Base-by-base conservation (phyloP, 1,140 invertebrate genomes). In the Penaeus vannamei region DNA sequence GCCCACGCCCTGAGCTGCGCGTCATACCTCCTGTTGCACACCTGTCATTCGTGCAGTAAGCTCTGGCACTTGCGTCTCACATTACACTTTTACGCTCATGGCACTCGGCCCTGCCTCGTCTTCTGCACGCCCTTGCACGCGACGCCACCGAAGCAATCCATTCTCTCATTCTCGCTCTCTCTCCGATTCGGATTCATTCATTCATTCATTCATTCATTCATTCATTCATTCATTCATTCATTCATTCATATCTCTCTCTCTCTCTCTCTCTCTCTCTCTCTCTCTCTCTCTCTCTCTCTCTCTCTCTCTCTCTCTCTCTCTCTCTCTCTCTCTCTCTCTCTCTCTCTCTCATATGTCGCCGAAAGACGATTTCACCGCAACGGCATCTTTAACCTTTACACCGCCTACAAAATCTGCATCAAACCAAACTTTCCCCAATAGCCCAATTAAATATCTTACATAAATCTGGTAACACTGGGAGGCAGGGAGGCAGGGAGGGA, bases 251-350 rank as follows among this genome's bases (percentile, higher is more conserved):
- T 66, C 64, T 66, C 7, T 66, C 64, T 66, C 64, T 66, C 7
- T 66, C 64, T 66, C 64, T 2, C 7, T 66, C 64, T 66, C 7
- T 26, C 22, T 23, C 26, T 26, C 64, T 66, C 26, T 22, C 22
- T 66, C 26, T 66, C 64, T 66, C 64, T 66, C 64, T 26, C 26
- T 66, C 22, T 26, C 26, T 26, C 26, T 66, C 22, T 69, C 66
- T 69, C 66, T 69, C 66, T 69, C 66, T 69, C 66, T 69, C 66
- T 69, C 66, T 69, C 29, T n/a, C n/a, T n/a, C 66, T 32, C 29
- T 69, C 66, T 26, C 29, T 23, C 66, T 26, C 66, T 22, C 22
- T n/a, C 66, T 72, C 66, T 72, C 66, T 72, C 66, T n/a, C 66
- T 72, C 66, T 23, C 19, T n/a, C 22, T 72, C 32, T 72, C 66